These are phyloP conservation scores for Chloroclystis v-ata DNA, from an alignment of 2,888 invertebrate genomes.

Conservation along the genomic window DNA sequence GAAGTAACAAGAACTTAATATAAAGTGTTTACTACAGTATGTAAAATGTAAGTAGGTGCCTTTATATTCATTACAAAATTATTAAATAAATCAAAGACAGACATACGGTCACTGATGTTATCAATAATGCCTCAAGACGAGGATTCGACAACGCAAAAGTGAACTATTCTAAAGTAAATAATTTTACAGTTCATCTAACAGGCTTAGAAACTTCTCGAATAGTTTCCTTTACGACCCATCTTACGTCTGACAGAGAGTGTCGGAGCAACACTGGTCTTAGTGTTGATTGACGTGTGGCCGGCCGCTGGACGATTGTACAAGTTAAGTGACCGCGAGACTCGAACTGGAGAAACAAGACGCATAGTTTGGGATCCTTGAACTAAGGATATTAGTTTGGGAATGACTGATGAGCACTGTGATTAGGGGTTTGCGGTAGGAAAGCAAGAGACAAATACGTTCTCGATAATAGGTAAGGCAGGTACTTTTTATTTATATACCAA, in stretches of 20 bases:
- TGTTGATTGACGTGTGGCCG: conserved; percentile 69
- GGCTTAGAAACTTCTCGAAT: conserved; percentile 18
- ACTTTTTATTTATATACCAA: too few relatives aligned
- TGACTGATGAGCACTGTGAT: conserved; percentile 52
- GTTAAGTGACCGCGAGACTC: conserved; percentile 35
- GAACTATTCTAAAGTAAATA: neutral
- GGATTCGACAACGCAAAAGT: too few relatives aligned
- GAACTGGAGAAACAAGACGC: conserved; percentile 43
- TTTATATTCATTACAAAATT: too few relatives aligned
- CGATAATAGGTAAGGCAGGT: too few relatives aligned
- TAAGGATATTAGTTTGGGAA: conserved; percentile 52
- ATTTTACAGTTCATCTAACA: conserved; percentile 2
- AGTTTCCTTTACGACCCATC: conserved; percentile 24
- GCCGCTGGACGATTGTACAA: conserved; percentile 51
- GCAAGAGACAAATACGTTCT: neutral
- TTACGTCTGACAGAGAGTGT: conserved; percentile 31
- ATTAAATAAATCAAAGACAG: too few relatives aligned
- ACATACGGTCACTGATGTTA: too few relatives aligned
- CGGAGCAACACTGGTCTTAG: conserved; percentile 39
- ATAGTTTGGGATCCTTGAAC: conserved; percentile 48
- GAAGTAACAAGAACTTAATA: too few relatives aligned
- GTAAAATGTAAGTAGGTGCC: too few relatives aligned
- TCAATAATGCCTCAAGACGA: too few relatives aligned
- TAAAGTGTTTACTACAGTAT: too few relatives aligned
- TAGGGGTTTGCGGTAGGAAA: conserved; percentile 17